Conservation (phyloP, 2,113 vertebrate genomes). For the Cercopithecus mona region DNA sequence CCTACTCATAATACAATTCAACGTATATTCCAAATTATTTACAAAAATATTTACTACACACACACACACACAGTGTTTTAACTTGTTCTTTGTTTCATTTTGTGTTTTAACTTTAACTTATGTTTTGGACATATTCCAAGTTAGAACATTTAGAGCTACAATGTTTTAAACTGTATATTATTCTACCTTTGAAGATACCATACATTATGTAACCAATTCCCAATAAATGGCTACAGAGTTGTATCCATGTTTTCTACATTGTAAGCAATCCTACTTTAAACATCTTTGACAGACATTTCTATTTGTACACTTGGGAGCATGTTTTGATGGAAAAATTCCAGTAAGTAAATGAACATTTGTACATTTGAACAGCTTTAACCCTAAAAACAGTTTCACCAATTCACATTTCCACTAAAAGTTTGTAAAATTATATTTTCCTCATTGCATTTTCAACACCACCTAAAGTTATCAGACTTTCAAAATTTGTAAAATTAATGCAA, state of each 20-base stretch:
- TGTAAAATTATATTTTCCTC: not conserved
- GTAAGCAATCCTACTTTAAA: not conserved
- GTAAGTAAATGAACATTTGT: not conserved
- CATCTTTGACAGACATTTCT: not conserved
- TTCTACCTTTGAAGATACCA: not conserved
- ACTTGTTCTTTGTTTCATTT: not conserved
- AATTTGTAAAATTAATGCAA: not conserved
- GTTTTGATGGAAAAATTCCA: not conserved
- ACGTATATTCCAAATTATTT: not conserved
- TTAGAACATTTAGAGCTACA: not conserved
- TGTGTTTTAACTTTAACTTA: not conserved
- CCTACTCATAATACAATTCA: not conserved
- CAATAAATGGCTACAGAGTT: not conserved
- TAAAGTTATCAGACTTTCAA: not conserved
- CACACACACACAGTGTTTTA: not conserved
- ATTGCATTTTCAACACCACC: not conserved
- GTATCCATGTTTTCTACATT: not conserved
- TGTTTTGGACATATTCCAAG: not conserved
- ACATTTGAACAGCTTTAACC: not conserved
- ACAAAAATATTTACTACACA: not conserved
- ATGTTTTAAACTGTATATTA: not conserved
- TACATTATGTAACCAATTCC: not conserved
- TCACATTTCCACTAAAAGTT: not conserved
- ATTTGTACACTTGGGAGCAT: not conserved
- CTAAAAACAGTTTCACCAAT: not conserved